A percentile compares a stretch with the other conserved stretches of the same genome.
These are phyloP conservation scores for Thalassarche chlororhynchos DNA, from an alignment of 2,113 vertebrate genomes.

Conservation along the genomic window DNA sequence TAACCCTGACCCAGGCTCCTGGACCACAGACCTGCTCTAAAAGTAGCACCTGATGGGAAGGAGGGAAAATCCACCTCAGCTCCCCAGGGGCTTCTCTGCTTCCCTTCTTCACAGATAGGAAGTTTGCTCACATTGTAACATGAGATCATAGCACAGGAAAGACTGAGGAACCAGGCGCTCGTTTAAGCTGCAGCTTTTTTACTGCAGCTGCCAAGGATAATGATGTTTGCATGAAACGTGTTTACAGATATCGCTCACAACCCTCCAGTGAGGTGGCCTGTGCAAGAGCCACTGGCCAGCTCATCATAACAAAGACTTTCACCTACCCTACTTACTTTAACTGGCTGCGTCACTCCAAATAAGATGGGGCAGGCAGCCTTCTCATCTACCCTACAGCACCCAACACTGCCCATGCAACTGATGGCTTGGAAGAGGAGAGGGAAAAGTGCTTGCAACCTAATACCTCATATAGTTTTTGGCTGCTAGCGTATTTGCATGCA, in stretches of 20 bases:
- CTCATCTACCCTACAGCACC: neutral
- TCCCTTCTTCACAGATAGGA: slow-evolving; percentile 57
- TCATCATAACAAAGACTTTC: slow-evolving; percentile 28
- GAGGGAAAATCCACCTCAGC: slow-evolving; percentile 54
- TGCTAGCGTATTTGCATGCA: neutral
- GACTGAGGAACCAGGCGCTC: slow-evolving; percentile 44
- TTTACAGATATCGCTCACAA: slow-evolving; percentile 2
- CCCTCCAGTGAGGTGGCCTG: neutral
- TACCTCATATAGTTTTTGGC: neutral
- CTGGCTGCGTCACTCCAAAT: neutral
- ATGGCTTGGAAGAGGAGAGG: fast-evolving
- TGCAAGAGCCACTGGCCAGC: neutral
- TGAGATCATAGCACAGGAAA: slow-evolving; percentile 70
- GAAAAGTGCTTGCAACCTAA: fast-evolving
- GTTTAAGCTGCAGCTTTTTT: neutral
- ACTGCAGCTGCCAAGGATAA: slow-evolving; percentile 46
- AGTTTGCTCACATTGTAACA: slow-evolving; percentile 47
- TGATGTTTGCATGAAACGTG: neutral
- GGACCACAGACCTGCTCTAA: neutral
- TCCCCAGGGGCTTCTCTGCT: slow-evolving; percentile 27
- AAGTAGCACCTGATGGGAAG: slow-evolving; percentile 46
- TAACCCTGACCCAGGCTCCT: neutral
- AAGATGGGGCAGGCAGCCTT: neutral
- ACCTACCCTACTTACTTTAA: neutral
- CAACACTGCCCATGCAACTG: fast-evolving